These are phyloP conservation scores for Drosophila antonietae DNA, from an alignment of 2,888 invertebrate genomes.

Conservation along the genomic window DNA sequence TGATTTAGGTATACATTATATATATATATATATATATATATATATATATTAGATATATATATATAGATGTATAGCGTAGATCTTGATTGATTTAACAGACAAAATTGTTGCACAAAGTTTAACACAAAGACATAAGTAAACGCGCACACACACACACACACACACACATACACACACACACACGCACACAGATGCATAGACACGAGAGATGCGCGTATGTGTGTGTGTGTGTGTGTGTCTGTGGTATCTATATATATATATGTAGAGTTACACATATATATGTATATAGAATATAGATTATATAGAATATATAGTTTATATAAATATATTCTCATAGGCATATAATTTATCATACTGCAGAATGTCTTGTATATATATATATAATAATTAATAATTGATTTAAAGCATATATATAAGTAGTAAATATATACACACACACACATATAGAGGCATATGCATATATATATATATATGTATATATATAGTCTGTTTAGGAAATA, in stretches of 20 bases:
- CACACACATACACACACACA: background rate
- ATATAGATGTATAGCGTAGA: conserved; percentile 10
- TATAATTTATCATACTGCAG: conserved; percentile 65
- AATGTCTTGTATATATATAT: conserved; percentile 65
- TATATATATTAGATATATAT: background rate
- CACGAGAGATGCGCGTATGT: background rate
- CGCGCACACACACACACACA: conserved; percentile 16
- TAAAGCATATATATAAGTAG: conserved; percentile 61
- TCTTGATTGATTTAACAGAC: conserved; percentile 75
- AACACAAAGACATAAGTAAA: conserved; percentile 51
- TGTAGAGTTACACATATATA: background rate
- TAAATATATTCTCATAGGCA: conserved; percentile 57
- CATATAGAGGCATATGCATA: conserved; percentile 29
- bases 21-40: conserved; percentile 12
- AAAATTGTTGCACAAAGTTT: conserved; percentile 67
- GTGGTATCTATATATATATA: conserved; percentile 20
- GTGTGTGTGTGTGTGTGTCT: conserved; percentile 18
- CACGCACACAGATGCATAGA: background rate
- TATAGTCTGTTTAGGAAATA: conserved; percentile 76
- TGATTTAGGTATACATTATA: conserved; percentile 69
- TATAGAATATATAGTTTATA: conserved; percentile 22
- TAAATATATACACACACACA: conserved; percentile 46
- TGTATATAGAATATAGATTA: conserved; percentile 20
- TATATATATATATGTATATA: conserved; percentile 44
- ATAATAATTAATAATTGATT: conserved; percentile 59